Base-by-base conservation (phyloP, 2,888 invertebrate genomes). In the Trissonchulus latispiculum region DNA sequence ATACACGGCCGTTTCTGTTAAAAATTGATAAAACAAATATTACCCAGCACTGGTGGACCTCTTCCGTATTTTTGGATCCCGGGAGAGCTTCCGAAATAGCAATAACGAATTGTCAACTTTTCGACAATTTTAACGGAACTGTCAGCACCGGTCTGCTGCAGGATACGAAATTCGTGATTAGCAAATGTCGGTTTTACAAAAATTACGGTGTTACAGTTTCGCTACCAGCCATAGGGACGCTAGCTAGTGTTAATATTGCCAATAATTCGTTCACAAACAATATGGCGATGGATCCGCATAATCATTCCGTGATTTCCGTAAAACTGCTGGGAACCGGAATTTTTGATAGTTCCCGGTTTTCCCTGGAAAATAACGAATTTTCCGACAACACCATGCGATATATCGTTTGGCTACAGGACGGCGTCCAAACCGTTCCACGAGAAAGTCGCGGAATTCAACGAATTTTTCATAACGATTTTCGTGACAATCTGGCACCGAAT, bases 11-110 rank as follows among this genome's bases (percentile, higher is more conserved):
- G 8, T 23, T 48, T 15, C 23, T 48, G 8, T 15, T 48, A 8
- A 23, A 48, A 15, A 8, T 48, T 15, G 8, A 15, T 15, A 8
- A 23, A 23, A 48, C 35, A 18, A 71, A 71, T n/a, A 29, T 71
- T 3, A 71, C 66, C 29, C 36, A 36, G 28, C 72, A 71, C 28
- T 71, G 72, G 72, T 33, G 36, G 72, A 23, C 32, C 3, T 33
- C 72, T 8, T 62, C 72, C 2, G 61, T 67, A 2, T 31, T 31
- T 23, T 2, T 71, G 8, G 72, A 71, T n/a, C 2, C 62, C 3
- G 31, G 32, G 2, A n/a, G n/a, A 32, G 29, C 28, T 3, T 71
- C 66, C 29, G 64, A 64, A 2, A 62, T 71, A 23, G 8, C 48
- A 8, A 23, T 48, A 23, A 15, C 48, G 48, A 23, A 48, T 15